phyloP scores from a whole-genome alignment of 1,140 invertebrate genomes.

The Drosophila pandora region DNA sequence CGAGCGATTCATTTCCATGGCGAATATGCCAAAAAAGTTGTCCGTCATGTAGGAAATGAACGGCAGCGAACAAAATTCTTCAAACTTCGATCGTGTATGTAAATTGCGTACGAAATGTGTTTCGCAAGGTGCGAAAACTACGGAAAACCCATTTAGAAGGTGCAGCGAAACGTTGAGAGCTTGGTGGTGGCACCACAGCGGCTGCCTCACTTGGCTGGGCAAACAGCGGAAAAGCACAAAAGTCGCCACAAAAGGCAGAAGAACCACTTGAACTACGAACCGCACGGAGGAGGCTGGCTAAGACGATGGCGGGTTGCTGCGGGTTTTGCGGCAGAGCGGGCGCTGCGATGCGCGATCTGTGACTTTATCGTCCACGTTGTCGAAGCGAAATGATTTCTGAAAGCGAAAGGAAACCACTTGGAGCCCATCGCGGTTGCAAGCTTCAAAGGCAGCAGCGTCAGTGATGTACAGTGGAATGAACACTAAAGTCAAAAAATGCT shows the following conservation, averaged over 20 bases:
- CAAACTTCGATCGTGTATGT: constrained; percentile 61
- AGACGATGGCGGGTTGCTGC: constrained; percentile 28
- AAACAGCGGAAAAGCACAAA: constrained; percentile 59
- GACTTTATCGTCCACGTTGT: constrained; percentile 82
- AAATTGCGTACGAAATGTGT: constrained; percentile 77
- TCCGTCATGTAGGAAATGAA: constrained; percentile 77
- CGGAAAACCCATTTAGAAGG: constrained; percentile 80
- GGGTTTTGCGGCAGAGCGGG: constrained; percentile 41
- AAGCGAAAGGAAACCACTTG: constrained; percentile 84
- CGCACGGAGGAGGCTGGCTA: constrained; percentile 64
- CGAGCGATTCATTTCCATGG: constrained; percentile 61
- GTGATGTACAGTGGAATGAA: constrained; percentile 16
- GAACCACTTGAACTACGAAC: constrained; percentile 54
- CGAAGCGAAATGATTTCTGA: constrained; percentile 83
- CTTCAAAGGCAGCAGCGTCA: constrained; percentile 26
- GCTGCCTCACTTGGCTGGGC: constrained; percentile 69
- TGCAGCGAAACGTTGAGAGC: constrained; percentile 78
- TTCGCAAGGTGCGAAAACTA: constrained; percentile 80
- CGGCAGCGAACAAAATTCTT: constrained; percentile 39
- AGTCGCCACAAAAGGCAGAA: constrained; percentile 36
- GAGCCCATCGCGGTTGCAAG: constrained; percentile 63
- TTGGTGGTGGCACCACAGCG: constrained; percentile 23
- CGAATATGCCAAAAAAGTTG: constrained; percentile 57
- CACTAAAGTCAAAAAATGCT: background rate
- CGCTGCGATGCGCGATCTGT: constrained; percentile 80